Evolutionary conservation across 1,140 invertebrate species (phyloP).

Genomic region (Stratiolaelaps scimitus): DNA sequence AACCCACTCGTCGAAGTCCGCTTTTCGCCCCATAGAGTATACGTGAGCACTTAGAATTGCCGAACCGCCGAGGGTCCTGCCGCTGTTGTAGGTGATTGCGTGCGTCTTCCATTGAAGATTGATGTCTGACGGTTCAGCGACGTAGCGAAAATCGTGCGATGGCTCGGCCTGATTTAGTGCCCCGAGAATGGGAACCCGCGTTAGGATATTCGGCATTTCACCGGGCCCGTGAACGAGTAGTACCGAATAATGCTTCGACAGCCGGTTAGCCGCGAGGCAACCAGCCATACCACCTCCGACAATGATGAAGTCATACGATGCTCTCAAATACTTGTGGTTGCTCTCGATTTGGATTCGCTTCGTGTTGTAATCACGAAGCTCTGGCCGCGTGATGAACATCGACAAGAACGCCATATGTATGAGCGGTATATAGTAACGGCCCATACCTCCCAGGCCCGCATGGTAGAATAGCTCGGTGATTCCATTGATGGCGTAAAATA

Average conservation of each 20-base stretch:
- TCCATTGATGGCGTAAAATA: slow-evolving; percentile 24
- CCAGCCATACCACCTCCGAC: slow-evolving; percentile 46
- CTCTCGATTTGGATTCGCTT: slow-evolving; percentile 28
- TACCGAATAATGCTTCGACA: slow-evolving; percentile 41
- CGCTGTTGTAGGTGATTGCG: slow-evolving; percentile 22
- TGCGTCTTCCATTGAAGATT: slow-evolving; percentile 1
- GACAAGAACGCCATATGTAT: slow-evolving; percentile 22
- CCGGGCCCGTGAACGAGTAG: slow-evolving; percentile 8
- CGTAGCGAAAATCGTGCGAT: slow-evolving; percentile 12
- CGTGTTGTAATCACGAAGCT: slow-evolving; percentile 15
- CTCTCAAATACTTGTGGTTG: slow-evolving; percentile 18
- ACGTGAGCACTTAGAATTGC: slow-evolving; percentile 12
- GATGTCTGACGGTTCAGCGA: slow-evolving; percentile 4
- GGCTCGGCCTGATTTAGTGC: slow-evolving; percentile 21
- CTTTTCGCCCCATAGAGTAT: slow-evolving; percentile 28
- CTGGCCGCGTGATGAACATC: background rate
- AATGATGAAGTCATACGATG: slow-evolving; percentile 32
- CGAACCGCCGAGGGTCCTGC: slow-evolving; percentile 4
- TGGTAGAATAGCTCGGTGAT: slow-evolving; percentile 13
- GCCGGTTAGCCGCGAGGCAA: slow-evolving; percentile 44
- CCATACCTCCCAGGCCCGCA: slow-evolving; percentile 15
- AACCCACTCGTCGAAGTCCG: slow-evolving; percentile 22
- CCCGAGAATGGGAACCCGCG: background rate
- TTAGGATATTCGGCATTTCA: slow-evolving; percentile 3
- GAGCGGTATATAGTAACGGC: background rate